Base-by-base conservation (phyloP, 2,797 vertebrate species). In the Tachyglossus aculeatus region DNA sequence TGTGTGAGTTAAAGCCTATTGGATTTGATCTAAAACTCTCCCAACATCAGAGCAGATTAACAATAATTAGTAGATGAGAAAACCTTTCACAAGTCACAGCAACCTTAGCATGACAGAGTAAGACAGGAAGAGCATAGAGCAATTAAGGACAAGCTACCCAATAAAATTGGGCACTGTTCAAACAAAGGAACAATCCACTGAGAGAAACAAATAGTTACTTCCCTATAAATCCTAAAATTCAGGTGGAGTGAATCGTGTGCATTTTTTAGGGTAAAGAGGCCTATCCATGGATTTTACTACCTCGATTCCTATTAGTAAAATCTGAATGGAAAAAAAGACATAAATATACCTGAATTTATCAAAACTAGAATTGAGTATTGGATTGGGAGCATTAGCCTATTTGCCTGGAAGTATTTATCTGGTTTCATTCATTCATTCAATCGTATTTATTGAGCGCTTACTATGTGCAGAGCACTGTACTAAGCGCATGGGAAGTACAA, bases 41-140 rank as follows among this genome's bases (percentile, higher is more conserved):
- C 0, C 18, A 39, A 6, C 29, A 52, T 67, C 38, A 38, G 5
- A 69, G 60, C 19, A 6, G 19, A 57, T 24, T 14, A 53, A 32
- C 5, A 22, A 2, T 4, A 40, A 5, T 27, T 57, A 24, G 9
- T 24, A 9, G 13, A 43, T 21, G n/a, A 29, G 38, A 57, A 69
- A 73, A 32, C 3, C 22, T 59, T 44, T 4, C 13, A 27, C 4
- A 14, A 58, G 59, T 37, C 5, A 4, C 3, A 1, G 12, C 14
- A 53, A 57, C 0, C 8, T n/a, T 21, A 33, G 31, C 18, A 13
- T 0, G 1, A n/a, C 1, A n/a, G 7, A 47, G 44, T 0, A 1
- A 38, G 13, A 10, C 19, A 21, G 38, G 33, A 51, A 27, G 31
- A 6, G 16, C 25, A 32, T 38, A 9, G 56, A 55, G 25, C 29